Base-by-base conservation (phyloP, 2,888 invertebrate genomes). In the Drosophila austrosaltans region DNA sequence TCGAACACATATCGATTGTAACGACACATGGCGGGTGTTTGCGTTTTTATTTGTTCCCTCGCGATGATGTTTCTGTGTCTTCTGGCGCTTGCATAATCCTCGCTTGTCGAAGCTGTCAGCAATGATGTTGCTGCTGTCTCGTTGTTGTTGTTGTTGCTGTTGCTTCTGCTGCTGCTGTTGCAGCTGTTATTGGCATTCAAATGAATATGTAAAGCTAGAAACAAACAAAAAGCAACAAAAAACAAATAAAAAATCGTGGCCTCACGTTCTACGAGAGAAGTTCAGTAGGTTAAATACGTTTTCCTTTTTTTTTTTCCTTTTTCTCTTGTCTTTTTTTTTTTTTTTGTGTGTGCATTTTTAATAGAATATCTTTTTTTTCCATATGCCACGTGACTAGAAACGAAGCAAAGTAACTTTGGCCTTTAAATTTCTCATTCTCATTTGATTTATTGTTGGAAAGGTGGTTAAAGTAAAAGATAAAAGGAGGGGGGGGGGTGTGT, bases 131-230 rank as follows among this genome's bases (percentile, higher is more conserved):
- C 28, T 20, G 32, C 54, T 67, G 58, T 61, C 48, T 48, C 40
- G 42, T 42, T 63, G 28, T 12, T 22, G 48, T 53, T 63, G 62
- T 7, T 71, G 63, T 42, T 63, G 73, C 58, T 63, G 62, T 44
- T 42, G 22, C 25, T 72, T 40, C 32, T 68, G 62, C 53, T 71
- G 66, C 44, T 65, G 58, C 62, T 59, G 66, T 56, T 76, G 79
- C 82, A 79, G 82, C 87, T 85, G 84, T 72, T 82, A 81, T 84
- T 85, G 87, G 81, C 87, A 87, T 79, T 85, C 81, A 85, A 87
- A 85, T 84, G 82, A 81, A 84, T 82, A 81, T 75, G 87, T 83
- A 70, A 79, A 77, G 76, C 68, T 75, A 53, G 64, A 74, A 53
- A 42, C 66, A 61, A 58, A 63, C 48, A 44, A 63, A 65, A 48